Conservation (phyloP, 1,140 invertebrate genomes). For the Drosophila ogumai region DNA sequence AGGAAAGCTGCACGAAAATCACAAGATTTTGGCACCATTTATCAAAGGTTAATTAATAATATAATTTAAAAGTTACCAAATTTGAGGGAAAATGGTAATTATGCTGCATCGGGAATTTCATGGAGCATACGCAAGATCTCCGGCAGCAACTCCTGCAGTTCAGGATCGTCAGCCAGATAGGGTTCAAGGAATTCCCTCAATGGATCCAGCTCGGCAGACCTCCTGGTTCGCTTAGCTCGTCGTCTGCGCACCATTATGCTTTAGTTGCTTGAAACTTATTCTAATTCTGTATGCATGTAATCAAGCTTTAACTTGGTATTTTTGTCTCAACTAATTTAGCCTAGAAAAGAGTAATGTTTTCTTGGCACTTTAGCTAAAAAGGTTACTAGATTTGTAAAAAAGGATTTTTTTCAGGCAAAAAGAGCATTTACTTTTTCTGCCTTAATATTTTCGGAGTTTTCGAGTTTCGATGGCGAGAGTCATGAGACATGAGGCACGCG, state of each 20-base stretch:
- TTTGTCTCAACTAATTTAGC: neutral
- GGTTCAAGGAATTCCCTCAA: conserved; percentile 1
- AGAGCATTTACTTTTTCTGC: conserved; percentile 9
- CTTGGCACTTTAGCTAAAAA: neutral
- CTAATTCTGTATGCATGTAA: neutral
- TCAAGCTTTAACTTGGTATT: neutral
- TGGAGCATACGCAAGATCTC: conserved; percentile 9
- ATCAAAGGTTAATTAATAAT: neutral
- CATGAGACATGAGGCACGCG: conserved; percentile 28
- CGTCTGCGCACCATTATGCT: conserved; percentile 1
- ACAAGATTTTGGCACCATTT: neutral
- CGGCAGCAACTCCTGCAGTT: conserved; percentile 3
- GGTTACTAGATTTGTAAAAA: neutral
- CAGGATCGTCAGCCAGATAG: conserved; percentile 7
- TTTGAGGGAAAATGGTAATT: neutral
- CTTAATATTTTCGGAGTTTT: neutral
- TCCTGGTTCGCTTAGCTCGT: neutral
- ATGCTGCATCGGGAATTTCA: conserved; percentile 18
- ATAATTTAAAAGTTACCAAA: neutral
- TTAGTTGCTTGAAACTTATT: neutral
- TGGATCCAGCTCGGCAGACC: conserved; percentile 3
- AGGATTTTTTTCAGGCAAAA: neutral
- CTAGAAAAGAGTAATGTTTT: neutral
- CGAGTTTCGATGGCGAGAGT: conserved; percentile 27
- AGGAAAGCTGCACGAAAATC: conserved; percentile 8